Base-by-base conservation (phyloP, 2,888 invertebrate species). In the Eupithecia inturbata region DNA sequence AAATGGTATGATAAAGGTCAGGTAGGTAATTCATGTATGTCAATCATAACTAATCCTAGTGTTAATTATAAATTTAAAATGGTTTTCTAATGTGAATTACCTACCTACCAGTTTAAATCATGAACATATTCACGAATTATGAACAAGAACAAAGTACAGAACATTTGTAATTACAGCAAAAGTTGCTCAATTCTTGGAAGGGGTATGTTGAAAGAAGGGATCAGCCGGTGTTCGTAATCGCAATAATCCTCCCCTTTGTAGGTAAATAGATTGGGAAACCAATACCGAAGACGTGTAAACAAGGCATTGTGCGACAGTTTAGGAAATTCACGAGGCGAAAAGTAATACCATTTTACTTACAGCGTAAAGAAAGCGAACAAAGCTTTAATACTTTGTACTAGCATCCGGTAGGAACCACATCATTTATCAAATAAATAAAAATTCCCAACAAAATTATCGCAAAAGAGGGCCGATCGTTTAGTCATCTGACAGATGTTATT, bases 161-260 rank as follows among this genome's bases (percentile, higher is more conserved):
- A 64, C 53, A 31, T 73, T 74, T 63, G 68, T 67, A 78, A 64
- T 64, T 73, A 73, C 41, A 68, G 9, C 33, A 36, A 22, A 26
- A 14, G 49, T 10, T 33, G 22, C 64, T 41, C 26, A 73, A 69
- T 66, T n/a, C 3, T 16, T 19, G n/a, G 16, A 64, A 66, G 36
- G n/a, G 26, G 60, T 68, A 67, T 49, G 63, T 36, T 33, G 31
- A 26, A 33, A 36, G 22, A 26, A 68, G 12, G 64, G 36, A 67
- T 72, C 69, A 70, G 67, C 75, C 72, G 78, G 73, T 62, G 68
- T 66, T 67, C 28, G 64, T 70, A 68, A 76, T 81, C 75, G 78
- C 79, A 83, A 80, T 87, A 87, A 91, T 92, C 92, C 94, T 89
- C 94, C 93, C 93, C 93, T 93, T 93, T 91, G 90, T 92, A 93